Evolutionary conservation across 2,113 vertebrate genomes (phyloP).

Genomic region (Gorsachius goisagi): DNA sequence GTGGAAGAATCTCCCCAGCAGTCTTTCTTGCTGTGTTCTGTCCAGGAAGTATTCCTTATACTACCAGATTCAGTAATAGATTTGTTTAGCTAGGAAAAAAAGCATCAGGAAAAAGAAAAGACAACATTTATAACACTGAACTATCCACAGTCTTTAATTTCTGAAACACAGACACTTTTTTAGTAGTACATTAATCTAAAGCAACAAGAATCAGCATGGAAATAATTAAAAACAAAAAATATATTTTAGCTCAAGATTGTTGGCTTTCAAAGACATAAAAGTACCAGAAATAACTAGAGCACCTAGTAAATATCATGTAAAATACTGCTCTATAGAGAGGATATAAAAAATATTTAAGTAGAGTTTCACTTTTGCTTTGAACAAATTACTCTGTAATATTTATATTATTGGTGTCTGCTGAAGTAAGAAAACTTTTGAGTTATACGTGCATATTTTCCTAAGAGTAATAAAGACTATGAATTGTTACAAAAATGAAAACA

Average conservation of each 20-base stretch:
- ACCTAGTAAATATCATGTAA: neutral
- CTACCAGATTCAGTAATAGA: conserved; percentile 66
- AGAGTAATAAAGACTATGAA: neutral
- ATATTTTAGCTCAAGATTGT: neutral
- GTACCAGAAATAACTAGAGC: neutral
- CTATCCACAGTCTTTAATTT: neutral
- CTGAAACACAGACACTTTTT: neutral
- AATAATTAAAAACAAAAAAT: neutral
- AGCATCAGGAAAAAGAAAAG: neutral
- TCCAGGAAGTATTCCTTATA: conserved; percentile 67
- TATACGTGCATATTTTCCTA: neutral
- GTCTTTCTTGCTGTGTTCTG: conserved; percentile 61
- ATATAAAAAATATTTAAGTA: neutral
- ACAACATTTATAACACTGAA: neutral
- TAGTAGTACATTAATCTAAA: neutral
- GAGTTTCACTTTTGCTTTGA: neutral
- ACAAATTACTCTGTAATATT: neutral
- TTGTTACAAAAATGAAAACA: neutral
- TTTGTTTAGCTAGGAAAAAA: conserved; percentile 70
- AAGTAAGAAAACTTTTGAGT: neutral
- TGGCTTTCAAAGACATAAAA: neutral
- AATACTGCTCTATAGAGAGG: neutral
- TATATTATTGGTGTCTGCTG: neutral
- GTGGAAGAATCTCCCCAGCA: conserved; percentile 48
- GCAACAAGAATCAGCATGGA: neutral